phyloP scores from a whole-genome alignment of 2,888 invertebrate species.

The Lepidochrysops patricia region DNA sequence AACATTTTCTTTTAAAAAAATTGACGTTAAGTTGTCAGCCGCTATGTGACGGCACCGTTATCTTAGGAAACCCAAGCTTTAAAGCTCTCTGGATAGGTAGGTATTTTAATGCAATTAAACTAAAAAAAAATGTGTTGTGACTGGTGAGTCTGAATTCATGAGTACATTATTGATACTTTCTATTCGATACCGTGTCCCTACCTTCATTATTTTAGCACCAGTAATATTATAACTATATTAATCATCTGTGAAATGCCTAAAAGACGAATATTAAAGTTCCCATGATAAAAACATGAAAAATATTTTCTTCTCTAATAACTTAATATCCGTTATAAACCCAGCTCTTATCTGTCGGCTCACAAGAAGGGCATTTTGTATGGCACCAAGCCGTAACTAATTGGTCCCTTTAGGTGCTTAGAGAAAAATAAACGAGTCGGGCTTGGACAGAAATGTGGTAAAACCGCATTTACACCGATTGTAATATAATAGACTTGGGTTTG shows the following conservation, averaged over 20 bases:
- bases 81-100: too few species aligned
- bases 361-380: slow-evolving; percentile 36
- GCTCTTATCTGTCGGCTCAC: slow-evolving; percentile 16
- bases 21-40: neutral
- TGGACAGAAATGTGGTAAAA: slow-evolving; percentile 42
- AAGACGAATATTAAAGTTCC: neutral
- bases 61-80: too few species aligned
- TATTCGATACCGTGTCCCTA: too few species aligned
- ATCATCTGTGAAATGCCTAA: too few species aligned
- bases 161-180: too few species aligned
- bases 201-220: too few species aligned
- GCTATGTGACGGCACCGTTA: too few species aligned
- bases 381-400: slow-evolving; percentile 61
- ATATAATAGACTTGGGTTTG: slow-evolving; percentile 39
- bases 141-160: too few species aligned
- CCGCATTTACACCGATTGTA: slow-evolving; percentile 38
- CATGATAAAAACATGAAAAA: neutral
- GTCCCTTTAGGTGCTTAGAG: slow-evolving; percentile 50
- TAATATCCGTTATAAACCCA: slow-evolving; percentile 18
- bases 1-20: too few species aligned
- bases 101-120: too few species aligned
- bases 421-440: slow-evolving; percentile 43
- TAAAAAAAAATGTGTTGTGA: too few species aligned
- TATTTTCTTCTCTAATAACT: slow-evolving; percentile 15
- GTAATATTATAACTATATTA: too few species aligned